Base-by-base conservation (phyloP, 1,140 invertebrate species). In the Orussus abietinus region DNA sequence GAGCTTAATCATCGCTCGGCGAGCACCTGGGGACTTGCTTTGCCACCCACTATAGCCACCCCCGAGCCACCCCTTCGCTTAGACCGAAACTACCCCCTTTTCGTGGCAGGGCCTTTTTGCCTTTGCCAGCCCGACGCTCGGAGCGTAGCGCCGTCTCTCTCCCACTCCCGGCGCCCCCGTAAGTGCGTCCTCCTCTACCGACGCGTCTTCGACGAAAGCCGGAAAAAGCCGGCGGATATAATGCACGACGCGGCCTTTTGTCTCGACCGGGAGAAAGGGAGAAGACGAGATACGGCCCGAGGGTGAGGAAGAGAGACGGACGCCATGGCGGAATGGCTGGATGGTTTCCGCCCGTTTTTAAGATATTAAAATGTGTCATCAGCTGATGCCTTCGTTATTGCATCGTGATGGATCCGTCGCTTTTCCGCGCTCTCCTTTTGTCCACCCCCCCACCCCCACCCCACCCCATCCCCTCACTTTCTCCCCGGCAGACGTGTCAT, bases 281-380 rank as follows among this genome's bases (percentile, higher is more conserved):
- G 31, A 21, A 25, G 17, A 19, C n/a, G 34, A 30, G 38, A 13
- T 39, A 29, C 5, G 18, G n/a, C 53, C 36, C 36, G 31, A 45
- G 20, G 22, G 26, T 10, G 5, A 18, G 12, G 3, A 10, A 29
- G 34, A 36, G 26, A 37, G 34, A 30, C 18, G 22, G 33, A 21
- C 15, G 25, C 19, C 10, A n/a, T n/a, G n/a, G n/a, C n/a, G n/a
- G n/a, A n/a, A n/a, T 6, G 31, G 42, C 38, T 46, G 37, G n/a
- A 34, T 21, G 43, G 41, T 31, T 25, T 39, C 47, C 48, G 40
- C 42, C 38, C 54, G 58, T 66, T 69, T n/a, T 69, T 69, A 69
- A 66, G 65, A 66, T 68, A 69, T 69, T 69, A 68, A 69, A 69
- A 69, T 66, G 55, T 65, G 65, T 63, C 66, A 69, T 68, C 64